Evolutionary conservation across 2,113 vertebrate species (phyloP).

Genomic region (Arenaria interpres): DNA sequence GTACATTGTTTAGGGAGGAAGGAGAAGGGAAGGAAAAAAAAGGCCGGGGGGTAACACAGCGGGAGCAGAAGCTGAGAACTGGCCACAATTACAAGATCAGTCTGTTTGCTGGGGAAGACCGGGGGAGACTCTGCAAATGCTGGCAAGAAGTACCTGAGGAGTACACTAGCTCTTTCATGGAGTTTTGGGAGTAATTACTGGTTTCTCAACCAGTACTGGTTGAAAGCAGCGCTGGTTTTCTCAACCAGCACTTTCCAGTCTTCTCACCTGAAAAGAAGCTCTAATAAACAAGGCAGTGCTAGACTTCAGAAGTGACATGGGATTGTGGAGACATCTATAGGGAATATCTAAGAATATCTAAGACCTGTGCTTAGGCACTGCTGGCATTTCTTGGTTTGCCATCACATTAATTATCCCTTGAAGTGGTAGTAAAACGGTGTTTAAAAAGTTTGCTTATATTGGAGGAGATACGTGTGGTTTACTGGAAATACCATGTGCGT

Average conservation of each 20-base stretch:
- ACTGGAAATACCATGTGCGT: not conserved
- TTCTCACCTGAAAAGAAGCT: not conserved
- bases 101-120: not conserved
- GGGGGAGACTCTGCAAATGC: not conserved
- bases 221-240: too few species aligned
- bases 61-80: not conserved
- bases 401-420: not conserved
- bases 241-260: not conserved
- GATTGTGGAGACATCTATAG: not conserved
- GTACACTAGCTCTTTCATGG: not conserved
- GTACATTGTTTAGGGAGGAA: not conserved
- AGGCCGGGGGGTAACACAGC: not conserved
- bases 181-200: not conserved
- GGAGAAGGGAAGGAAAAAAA: not conserved
- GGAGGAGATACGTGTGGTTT: not conserved
- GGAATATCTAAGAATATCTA: not conserved
- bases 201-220: not conserved
- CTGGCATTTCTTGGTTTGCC: not conserved
- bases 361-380: not conserved
- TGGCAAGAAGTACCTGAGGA: not conserved
- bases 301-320: not conserved
- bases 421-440: not conserved
- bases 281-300: not conserved
- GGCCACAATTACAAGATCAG: accelerated
- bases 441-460: not conserved